Evolutionary conservation across 2,797 vertebrate genomes (phyloP).

Genomic region (Epinephelus malabaricus): DNA sequence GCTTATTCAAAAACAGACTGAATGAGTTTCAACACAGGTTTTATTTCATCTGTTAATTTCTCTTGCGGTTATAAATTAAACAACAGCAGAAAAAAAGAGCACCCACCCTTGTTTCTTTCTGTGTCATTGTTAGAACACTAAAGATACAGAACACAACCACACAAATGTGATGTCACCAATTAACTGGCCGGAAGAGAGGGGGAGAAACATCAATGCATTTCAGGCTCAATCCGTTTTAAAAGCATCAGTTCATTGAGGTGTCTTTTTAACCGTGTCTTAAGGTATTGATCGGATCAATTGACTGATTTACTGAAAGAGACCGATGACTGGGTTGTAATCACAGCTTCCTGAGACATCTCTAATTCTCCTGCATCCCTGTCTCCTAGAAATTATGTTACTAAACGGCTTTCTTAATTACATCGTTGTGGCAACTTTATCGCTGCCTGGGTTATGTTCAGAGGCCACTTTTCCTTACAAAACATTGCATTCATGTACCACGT

Average conservation of each 20-base stretch:
- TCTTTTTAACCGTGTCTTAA: constrained; percentile 13
- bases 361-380: constrained; percentile 2
- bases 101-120: neutral
- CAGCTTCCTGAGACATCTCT: neutral
- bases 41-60: constrained; percentile 44
- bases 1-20: constrained; percentile 52
- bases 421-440: no score
- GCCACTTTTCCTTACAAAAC: no score
- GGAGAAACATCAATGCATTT: neutral
- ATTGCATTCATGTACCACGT: no score
- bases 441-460: no score
- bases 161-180: neutral
- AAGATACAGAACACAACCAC: neutral
- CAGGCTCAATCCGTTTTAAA: neutral
- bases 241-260: constrained; percentile 10
- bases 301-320: constrained; percentile 13
- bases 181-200: neutral
- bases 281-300: constrained; percentile 21
- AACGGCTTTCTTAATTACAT: no score
- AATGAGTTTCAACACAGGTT: constrained; percentile 29
- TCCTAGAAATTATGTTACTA: no score
- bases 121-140: constrained; percentile 2
- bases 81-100: neutral
- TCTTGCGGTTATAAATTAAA: constrained; percentile 26
- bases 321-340: constrained; percentile 16